phyloP scores from a whole-genome alignment of 2,797 vertebrate species.

The Tarsius wallacei region DNA sequence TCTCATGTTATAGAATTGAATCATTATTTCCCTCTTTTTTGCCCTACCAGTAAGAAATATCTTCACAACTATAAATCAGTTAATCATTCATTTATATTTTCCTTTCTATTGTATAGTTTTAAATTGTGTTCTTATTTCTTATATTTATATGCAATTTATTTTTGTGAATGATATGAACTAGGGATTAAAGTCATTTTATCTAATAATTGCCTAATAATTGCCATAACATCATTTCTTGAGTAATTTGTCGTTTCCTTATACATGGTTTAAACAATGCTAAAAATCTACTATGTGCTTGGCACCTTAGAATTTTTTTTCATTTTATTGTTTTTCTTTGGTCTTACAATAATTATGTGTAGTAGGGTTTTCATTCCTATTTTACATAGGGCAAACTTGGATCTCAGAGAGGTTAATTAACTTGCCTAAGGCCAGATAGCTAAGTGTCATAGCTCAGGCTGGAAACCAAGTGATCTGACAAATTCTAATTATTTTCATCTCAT shows the following conservation, averaged over 20 bases:
- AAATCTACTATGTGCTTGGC: background rate
- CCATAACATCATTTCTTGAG: background rate
- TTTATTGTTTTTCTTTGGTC: background rate
- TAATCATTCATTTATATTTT: background rate
- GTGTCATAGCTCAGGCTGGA: background rate
- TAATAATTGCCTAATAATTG: background rate
- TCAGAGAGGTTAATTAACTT: background rate
- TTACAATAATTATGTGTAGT: conserved; percentile 1
- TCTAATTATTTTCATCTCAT: background rate
- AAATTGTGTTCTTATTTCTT: background rate
- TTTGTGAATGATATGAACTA: background rate
- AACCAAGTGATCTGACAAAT: background rate
- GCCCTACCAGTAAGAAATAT: conserved; percentile 22
- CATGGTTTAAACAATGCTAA: background rate
- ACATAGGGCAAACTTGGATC: background rate
- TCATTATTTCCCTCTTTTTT: background rate
- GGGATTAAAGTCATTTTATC: background rate
- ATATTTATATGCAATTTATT: conserved; percentile 17
- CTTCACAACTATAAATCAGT: background rate
- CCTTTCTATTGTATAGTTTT: background rate
- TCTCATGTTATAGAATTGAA: background rate
- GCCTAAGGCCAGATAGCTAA: background rate
- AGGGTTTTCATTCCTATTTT: background rate
- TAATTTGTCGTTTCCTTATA: background rate
- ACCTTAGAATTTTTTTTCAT: background rate